Evolutionary conservation across 2,797 vertebrate genomes (phyloP).

Genomic region (Emydoidea blandingii): DNA sequence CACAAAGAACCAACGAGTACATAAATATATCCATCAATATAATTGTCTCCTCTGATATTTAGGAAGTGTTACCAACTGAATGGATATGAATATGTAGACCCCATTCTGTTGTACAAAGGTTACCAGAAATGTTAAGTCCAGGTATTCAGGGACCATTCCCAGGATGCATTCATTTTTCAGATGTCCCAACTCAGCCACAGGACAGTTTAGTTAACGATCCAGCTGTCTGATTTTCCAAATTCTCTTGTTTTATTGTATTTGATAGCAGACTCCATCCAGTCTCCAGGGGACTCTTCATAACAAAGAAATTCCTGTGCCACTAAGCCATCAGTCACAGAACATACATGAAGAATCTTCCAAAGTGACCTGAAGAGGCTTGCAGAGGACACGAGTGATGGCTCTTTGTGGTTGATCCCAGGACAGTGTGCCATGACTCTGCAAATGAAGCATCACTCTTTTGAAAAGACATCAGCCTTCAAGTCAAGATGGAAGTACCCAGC

Average conservation of each 20-base stretch:
- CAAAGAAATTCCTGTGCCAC: background rate
- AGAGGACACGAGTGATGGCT: background rate
- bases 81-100: background rate
- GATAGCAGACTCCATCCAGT: background rate
- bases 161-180: conserved; percentile 21
- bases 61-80: conserved; percentile 42
- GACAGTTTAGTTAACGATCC: conserved; percentile 48
- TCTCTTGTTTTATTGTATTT: background rate
- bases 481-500: background rate
- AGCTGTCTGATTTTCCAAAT: background rate
- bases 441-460: background rate
- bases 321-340: background rate
- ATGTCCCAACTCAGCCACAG: background rate
- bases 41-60: conserved; percentile 29
- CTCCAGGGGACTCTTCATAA: background rate
- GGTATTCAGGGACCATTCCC: background rate
- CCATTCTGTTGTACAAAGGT: background rate
- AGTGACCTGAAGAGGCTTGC: background rate
- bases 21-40: background rate
- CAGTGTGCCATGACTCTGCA: background rate
- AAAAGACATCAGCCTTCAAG: background rate
- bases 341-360: accelerated
- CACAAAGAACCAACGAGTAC: conserved; percentile 22
- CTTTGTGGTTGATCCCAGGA: background rate
- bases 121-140: background rate